Evolutionary conservation across 2,113 vertebrate genomes (phyloP).

Genomic region (Alethe diademata): DNA sequence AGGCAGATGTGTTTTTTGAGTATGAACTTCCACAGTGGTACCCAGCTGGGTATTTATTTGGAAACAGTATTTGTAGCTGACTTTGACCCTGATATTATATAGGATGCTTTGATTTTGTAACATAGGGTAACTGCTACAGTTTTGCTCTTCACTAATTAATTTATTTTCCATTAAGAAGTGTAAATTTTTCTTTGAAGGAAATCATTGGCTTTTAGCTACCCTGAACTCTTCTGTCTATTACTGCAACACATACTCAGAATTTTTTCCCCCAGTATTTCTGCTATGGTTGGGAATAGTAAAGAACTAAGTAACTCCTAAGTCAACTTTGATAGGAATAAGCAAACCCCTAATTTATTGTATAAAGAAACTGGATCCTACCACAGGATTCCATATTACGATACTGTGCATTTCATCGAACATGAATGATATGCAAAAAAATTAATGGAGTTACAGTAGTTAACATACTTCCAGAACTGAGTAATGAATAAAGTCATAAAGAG

Average conservation of each 20-base stretch:
- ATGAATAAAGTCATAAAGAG: background rate
- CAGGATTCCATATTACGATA: background rate
- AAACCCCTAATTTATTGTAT: background rate
- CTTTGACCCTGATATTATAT: background rate
- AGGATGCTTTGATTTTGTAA: background rate
- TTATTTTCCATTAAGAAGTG: background rate
- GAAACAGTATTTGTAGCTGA: background rate
- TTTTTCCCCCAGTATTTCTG: background rate
- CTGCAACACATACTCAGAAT: background rate
- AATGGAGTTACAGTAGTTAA: background rate
- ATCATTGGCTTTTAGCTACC: background rate
- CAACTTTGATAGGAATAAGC: background rate
- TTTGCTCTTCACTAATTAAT: background rate
- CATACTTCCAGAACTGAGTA: background rate
- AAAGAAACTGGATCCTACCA: background rate
- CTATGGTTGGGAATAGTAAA: background rate
- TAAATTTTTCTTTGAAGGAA: background rate
- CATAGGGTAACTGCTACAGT: background rate
- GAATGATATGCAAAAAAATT: background rate
- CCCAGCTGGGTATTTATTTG: background rate
- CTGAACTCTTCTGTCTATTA: background rate
- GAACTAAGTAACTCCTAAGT: background rate
- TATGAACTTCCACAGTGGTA: background rate
- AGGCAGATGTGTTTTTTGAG: background rate
- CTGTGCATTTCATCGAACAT: background rate